Base-by-base conservation (phyloP, 30 jellyfish, hydroid and myxozoan species). In the Mastigias papua region DNA sequence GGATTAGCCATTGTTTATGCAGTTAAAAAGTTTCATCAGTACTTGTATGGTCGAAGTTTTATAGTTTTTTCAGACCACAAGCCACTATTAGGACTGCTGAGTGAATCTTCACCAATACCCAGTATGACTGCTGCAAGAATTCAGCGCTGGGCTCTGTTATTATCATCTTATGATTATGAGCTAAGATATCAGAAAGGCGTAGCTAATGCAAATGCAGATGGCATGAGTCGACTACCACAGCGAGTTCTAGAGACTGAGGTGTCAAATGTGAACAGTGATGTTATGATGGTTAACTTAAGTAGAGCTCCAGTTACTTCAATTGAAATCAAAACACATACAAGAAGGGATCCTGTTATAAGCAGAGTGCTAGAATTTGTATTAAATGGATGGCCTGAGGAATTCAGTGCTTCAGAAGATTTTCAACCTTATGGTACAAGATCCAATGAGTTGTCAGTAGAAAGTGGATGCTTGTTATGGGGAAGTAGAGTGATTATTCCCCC, bases 391-490 rank as follows among this genome's bases (percentile, higher is more conserved):
- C 69, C 42, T 79, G 69, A 48, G 30, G 58, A 68, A 32, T 22
- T 68, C 78, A 83, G 49, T 61, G 26, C 49, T 83, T 68, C 48
- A 83, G 79, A 83, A 30, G 86, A 83, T 68, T 84, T 83, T 64
- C 48, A 54, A 46, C 68, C 86, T 46, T 66, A 26, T 69, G 32
- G 79, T 69, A 83, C 86, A 70, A 75, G 92, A 10, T 76, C 37
- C 80, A 66, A 79, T 23, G 92, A 83, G 51, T 76, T 83, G 92
- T 68, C 73, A 78, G 86, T 83, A 57, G 69, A 84, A 42, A 86
- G 69, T 83, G 92, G 92, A 31, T 65, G 48, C 69, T 83, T 83
- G 92, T 30, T 83, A 48, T 83, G 86, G 86, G 86, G 86, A 83
- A 49, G 79, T 83, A 84, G 92, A 64, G 92, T 83, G 48, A 86